Evolutionary conservation across 1,140 invertebrate genomes (phyloP).

Genomic region (Aphelinus atriplicis): DNA sequence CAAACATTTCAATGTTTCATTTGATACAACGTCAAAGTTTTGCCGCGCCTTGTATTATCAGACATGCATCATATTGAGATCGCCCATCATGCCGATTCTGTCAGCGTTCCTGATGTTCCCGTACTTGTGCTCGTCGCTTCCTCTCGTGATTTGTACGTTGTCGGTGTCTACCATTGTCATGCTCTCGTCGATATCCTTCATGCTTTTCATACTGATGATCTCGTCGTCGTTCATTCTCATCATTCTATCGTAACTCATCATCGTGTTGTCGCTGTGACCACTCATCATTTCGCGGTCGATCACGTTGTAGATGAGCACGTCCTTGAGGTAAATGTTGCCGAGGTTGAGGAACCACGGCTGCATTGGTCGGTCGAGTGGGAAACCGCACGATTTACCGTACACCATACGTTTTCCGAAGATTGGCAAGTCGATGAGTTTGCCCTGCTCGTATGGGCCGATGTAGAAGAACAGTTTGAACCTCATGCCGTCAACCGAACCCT

Average conservation of each 20-base stretch:
- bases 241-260: neutral
- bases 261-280: neutral
- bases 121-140: neutral
- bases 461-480: constrained; percentile 74
- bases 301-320: constrained; percentile 70
- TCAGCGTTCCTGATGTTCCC: neutral
- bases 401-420: constrained; percentile 46
- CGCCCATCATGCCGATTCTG: neutral
- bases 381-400: constrained; percentile 70
- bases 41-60: neutral
- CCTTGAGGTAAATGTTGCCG: constrained; percentile 74
- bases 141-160: too few relatives aligned
- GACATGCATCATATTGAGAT: constrained; percentile 3
- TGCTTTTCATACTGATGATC: neutral
- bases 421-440: constrained; percentile 50
- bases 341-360: constrained; percentile 68
- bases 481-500: constrained; percentile 72
- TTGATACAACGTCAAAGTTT: too few relatives aligned
- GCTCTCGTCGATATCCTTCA: too few relatives aligned
- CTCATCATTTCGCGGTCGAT: neutral
- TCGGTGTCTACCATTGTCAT: too few relatives aligned
- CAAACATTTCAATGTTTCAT: too few relatives aligned
- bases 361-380: constrained; percentile 74
- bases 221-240: neutral
- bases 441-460: constrained; percentile 66